Conservation (phyloP, 2,113 vertebrate species). For the Myocastor coypus region DNA sequence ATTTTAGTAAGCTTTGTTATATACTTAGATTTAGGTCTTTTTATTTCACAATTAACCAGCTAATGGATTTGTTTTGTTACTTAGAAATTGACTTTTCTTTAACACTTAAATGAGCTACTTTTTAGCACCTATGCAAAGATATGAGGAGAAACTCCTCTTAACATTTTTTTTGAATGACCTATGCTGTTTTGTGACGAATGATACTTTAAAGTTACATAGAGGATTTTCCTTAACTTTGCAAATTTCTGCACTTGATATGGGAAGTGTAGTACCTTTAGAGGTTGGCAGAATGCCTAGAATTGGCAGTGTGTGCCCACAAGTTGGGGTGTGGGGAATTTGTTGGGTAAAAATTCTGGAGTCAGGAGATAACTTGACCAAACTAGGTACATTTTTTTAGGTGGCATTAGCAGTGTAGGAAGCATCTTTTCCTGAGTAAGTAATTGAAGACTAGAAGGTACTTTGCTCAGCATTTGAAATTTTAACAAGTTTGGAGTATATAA, state of each 20-base stretch:
- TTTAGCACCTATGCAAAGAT: not conserved
- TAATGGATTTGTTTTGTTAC: constrained; percentile 48
- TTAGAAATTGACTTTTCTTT: no score
- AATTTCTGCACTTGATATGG: constrained; percentile 48
- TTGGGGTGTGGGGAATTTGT: not conserved
- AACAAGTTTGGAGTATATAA: not conserved
- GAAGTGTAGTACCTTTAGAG: constrained; percentile 18
- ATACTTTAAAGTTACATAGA: constrained; percentile 1
- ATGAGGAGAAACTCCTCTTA: constrained; percentile 14
- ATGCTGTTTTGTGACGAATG: not conserved
- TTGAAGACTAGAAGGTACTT: constrained; percentile 49
- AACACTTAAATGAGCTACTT: no score
- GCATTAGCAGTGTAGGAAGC: not conserved
- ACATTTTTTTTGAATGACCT: constrained; percentile 10
- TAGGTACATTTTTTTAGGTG: not conserved
- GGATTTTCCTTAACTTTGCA: constrained; percentile 1
- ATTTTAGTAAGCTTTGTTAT: constrained; percentile 48
- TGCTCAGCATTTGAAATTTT: not conserved
- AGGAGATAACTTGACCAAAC: not conserved
- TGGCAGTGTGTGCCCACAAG: not conserved
- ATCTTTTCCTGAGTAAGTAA: not conserved
- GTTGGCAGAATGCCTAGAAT: not conserved
- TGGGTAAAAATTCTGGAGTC: constrained; percentile 43
- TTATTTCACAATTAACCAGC: constrained; percentile 49
- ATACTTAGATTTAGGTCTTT: not conserved